Conservation (phyloP, 2,888 invertebrate genomes). For the Adelphocoris suturalis region DNA sequence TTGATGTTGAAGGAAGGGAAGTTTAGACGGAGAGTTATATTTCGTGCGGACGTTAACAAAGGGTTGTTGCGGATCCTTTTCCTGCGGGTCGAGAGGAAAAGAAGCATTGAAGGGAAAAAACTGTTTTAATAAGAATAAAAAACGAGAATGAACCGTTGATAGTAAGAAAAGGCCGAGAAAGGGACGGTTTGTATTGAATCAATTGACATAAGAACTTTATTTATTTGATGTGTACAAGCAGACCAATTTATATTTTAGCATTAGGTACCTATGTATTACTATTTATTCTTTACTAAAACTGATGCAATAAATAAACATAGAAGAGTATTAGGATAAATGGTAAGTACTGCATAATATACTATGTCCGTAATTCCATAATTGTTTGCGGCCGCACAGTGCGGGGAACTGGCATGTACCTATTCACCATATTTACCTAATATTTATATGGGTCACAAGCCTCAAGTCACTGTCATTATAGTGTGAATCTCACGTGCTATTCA, state of each 20-base stretch:
- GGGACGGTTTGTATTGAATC: not conserved
- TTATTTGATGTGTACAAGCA: not conserved
- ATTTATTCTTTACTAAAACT: too few species aligned
- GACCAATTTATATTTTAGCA: not conserved
- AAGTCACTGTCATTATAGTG: too few species aligned
- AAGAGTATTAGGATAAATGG: too few species aligned
- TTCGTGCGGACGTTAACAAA: slow-evolving; percentile 37
- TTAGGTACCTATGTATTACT: too few species aligned
- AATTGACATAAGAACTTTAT: not conserved
- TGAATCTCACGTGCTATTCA: too few species aligned
- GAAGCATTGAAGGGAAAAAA: slow-evolving; percentile 12
- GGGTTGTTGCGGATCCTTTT: slow-evolving; percentile 22
- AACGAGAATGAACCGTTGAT: slow-evolving; percentile 17
- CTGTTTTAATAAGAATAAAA: slow-evolving; percentile 28
- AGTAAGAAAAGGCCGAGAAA: not conserved
- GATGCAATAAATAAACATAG: too few species aligned
- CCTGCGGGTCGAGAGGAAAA: not conserved
- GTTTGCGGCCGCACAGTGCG: too few species aligned
- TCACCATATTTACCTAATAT: too few species aligned
- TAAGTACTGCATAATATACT: too few species aligned
- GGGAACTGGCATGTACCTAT: too few species aligned
- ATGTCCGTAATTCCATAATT: too few species aligned
- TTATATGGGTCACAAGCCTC: too few species aligned
- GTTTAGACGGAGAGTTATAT: slow-evolving; percentile 24
- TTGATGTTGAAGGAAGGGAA: slow-evolving; percentile 48